These are phyloP conservation scores for Pipistrellus nathusii DNA, from an alignment of 2,797 vertebrate genomes.

Conservation along the genomic window DNA sequence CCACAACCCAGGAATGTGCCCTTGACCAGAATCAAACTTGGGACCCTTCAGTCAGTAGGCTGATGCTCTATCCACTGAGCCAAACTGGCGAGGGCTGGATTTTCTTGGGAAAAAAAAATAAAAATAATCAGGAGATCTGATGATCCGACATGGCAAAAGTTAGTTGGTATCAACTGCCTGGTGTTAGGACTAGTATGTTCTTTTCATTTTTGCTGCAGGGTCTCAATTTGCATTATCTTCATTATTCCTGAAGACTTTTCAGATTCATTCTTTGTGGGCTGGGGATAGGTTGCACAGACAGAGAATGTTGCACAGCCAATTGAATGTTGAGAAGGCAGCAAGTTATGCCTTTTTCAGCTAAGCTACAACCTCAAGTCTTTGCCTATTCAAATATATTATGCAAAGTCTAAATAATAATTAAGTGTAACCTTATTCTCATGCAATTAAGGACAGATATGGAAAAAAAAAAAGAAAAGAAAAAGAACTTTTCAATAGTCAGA, in stretches of 20 bases:
- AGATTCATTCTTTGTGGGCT: background rate
- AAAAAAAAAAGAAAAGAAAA: slow-evolving; percentile 33
- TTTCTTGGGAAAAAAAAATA: background rate
- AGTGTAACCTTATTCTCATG: slow-evolving; percentile 68
- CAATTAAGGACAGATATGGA: slow-evolving; percentile 62
- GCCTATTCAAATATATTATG: slow-evolving; percentile 38
- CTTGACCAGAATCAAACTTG: too few species aligned
- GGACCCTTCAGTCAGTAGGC: too few species aligned
- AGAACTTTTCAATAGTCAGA: slow-evolving; percentile 64
- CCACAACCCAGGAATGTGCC: too few species aligned
- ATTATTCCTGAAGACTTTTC: background rate
- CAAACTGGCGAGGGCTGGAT: background rate
- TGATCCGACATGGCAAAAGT: background rate
- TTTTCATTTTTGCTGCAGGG: background rate
- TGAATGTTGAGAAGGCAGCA: background rate
- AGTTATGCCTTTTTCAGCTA: slow-evolving; percentile 8
- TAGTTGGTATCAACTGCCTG: background rate
- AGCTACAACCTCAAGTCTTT: slow-evolving; percentile 34
- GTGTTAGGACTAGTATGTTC: background rate
- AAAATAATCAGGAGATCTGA: background rate
- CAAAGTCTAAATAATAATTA: slow-evolving; percentile 74
- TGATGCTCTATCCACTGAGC: too few species aligned
- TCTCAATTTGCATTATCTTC: background rate
- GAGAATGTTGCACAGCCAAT: background rate
- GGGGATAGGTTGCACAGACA: background rate